phyloP scores from a whole-genome alignment of 2,888 invertebrate genomes.

The Diabrotica balteata region DNA sequence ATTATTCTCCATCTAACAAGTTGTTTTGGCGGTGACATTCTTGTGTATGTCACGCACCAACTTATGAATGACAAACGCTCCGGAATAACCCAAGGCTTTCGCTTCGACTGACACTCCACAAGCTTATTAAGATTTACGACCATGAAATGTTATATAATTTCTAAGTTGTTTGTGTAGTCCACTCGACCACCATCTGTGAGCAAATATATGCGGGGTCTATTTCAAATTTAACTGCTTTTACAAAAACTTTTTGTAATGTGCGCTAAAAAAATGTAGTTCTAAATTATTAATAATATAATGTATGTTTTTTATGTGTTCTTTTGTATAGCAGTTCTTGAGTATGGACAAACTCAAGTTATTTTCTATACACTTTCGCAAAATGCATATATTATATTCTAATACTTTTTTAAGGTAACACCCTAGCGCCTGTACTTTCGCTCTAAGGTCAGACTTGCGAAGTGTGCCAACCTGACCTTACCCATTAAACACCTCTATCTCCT shows the following conservation, averaged over 20 bases:
- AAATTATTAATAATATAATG: too few species aligned
- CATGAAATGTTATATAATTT: slow-evolving; percentile 6
- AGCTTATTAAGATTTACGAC: slow-evolving; percentile 7
- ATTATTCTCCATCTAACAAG: background rate
- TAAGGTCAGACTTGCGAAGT: too few species aligned
- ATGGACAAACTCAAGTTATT: too few species aligned
- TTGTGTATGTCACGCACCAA: background rate
- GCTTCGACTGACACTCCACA: background rate
- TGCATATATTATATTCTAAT: too few species aligned
- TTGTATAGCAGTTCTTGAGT: too few species aligned
- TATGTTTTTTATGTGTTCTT: too few species aligned
- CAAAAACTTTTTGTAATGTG: background rate
- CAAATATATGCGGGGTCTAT: background rate
- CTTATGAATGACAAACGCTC: slow-evolving; percentile 6
- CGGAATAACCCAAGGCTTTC: slow-evolving; percentile 9
- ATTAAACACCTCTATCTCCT: too few species aligned
- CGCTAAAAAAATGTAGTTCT: too few species aligned
- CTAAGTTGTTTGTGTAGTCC: slow-evolving; percentile 9
- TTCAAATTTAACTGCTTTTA: slow-evolving; percentile 5
- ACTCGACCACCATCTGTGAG: background rate
- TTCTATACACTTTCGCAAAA: too few species aligned
- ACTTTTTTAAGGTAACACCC: too few species aligned
- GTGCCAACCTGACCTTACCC: too few species aligned
- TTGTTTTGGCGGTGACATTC: background rate
- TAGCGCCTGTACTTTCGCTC: too few species aligned